phyloP scores from a whole-genome alignment of 2,113 vertebrate genomes.

The Caretta caretta region DNA sequence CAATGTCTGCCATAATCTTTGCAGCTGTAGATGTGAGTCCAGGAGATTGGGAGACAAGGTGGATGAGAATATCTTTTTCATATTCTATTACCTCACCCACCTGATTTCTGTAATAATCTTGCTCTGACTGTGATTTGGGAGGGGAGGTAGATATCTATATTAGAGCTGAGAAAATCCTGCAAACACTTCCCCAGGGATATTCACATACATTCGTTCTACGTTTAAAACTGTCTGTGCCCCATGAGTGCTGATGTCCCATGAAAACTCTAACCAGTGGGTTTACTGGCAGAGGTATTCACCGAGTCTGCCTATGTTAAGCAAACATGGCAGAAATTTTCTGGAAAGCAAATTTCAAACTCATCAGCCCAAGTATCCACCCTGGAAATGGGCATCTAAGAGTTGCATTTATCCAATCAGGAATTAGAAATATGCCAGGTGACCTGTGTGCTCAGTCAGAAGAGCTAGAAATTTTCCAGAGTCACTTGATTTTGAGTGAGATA shows the following conservation, averaged over 20 bases:
- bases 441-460: background rate
- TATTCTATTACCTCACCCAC: too few species aligned
- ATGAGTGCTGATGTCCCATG: background rate
- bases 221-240: background rate
- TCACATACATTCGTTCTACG: background rate
- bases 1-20: constrained; percentile 23
- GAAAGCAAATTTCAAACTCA: background rate
- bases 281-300: background rate
- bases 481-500: background rate
- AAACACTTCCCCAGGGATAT: background rate
- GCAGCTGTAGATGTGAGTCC: too few species aligned
- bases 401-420: accelerated
- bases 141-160: background rate
- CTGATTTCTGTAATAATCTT: background rate
- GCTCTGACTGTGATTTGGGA: background rate
- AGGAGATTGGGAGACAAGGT: too few species aligned
- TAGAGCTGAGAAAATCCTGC: constrained; percentile 2
- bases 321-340: background rate
- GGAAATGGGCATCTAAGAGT: background rate
- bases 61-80: too few species aligned
- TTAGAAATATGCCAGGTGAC: background rate
- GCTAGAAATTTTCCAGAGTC: background rate
- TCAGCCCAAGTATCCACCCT: accelerated
- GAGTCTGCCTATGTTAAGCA: background rate
- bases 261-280: background rate